These are phyloP conservation scores for Lasioglossum zephyrum DNA, from an alignment of 2,888 invertebrate genomes.

Conservation along the genomic window DNA sequence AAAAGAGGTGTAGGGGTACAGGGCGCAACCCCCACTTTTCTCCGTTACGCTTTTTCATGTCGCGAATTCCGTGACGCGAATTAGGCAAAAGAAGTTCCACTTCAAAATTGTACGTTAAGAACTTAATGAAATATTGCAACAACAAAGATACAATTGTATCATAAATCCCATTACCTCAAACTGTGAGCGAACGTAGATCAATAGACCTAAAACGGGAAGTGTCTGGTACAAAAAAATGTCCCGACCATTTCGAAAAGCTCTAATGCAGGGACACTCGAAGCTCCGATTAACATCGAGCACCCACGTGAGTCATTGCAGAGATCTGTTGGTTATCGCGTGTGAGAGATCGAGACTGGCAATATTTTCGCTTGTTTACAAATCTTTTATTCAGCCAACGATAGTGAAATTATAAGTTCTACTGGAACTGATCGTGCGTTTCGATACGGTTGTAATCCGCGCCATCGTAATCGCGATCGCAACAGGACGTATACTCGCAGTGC, in stretches of 20 bases:
- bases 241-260: background rate
- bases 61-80: no score
- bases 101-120: no score
- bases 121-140: no score
- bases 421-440: background rate
- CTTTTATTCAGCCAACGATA: background rate
- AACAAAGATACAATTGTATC: no score
- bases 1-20: no score
- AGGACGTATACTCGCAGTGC: constrained; percentile 28
- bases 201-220: background rate
- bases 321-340: background rate
- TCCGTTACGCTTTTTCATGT: no score
- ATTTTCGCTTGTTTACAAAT: background rate
- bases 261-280: background rate
- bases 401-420: background rate
- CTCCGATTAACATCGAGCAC: background rate
- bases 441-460: constrained; percentile 15
- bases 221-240: background rate
- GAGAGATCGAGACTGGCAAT: background rate
- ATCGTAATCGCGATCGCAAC: constrained; percentile 34
- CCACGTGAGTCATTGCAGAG: background rate
- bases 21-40: no score
- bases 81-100: no score
- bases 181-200: background rate
- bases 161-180: no score